Percentiles rank a stretch among this genome's conserved stretches.
Evolutionary conservation across 2,113 vertebrate species (phyloP).

Genomic region (Apaloderma vittatum): DNA sequence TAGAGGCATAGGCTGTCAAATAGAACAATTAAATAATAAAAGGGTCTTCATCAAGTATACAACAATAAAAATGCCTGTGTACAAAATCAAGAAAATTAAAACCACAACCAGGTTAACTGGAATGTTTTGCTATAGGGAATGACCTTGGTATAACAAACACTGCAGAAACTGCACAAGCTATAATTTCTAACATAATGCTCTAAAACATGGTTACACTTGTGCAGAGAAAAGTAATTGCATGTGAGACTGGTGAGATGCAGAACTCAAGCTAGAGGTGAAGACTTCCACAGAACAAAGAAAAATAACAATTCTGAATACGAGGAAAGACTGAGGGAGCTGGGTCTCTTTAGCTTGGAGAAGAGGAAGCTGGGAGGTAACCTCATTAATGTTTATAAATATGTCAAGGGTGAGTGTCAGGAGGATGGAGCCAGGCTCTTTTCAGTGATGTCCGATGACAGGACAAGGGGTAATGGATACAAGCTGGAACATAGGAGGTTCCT

Average conservation of each 20-base stretch:
- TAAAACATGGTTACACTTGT: background rate
- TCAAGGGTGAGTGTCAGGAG: no score
- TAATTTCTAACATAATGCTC: background rate
- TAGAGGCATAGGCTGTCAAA: background rate
- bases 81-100: background rate
- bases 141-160: background rate
- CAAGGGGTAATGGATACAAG: no score
- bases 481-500: no score
- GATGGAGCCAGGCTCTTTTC: no score
- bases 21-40: background rate
- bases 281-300: background rate
- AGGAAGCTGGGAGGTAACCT: no score
- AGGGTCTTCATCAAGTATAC: background rate
- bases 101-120: background rate
- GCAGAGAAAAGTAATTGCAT: background rate
- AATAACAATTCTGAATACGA: background rate
- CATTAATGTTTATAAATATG: no score
- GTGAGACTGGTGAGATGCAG: background rate
- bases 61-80: background rate
- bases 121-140: background rate
- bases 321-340: no score
- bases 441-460: no score
- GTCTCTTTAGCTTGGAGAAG: no score
- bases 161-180: background rate
- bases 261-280: background rate